phyloP scores from a whole-genome alignment of 1,140 invertebrate genomes.

The Habropoda laboriosa region DNA sequence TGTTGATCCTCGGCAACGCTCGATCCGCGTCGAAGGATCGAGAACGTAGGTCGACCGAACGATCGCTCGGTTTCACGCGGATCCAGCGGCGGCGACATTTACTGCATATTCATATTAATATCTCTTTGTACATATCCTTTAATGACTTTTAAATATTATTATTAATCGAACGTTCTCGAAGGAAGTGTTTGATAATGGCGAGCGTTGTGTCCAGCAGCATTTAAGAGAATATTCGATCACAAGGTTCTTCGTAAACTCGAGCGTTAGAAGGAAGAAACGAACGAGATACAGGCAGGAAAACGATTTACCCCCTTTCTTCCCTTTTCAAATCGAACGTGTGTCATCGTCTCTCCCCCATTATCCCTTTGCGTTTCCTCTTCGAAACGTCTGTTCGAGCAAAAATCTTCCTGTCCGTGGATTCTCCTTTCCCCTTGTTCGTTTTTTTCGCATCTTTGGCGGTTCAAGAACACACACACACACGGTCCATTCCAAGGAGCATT shows the following conservation, averaged over 20 bases:
- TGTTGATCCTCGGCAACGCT: constrained; percentile 47
- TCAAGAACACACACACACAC: not conserved
- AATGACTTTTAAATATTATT: constrained; percentile 70
- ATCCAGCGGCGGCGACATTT: constrained; percentile 58
- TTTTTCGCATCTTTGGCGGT: not conserved
- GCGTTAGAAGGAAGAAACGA: constrained; percentile 35
- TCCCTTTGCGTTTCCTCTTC: constrained; percentile 9
- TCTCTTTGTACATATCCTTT: constrained; percentile 79
- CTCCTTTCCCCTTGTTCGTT: not conserved
- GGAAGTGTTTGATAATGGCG: constrained; percentile 46
- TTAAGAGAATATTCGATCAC: constrained; percentile 9
- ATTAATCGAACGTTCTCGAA: constrained; percentile 66
- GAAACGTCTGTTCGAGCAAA: not conserved
- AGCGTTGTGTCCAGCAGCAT: constrained; percentile 53
- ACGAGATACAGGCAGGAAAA: not conserved
- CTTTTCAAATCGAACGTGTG: not conserved
- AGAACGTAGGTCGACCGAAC: not conserved
- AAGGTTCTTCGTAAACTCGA: constrained; percentile 45
- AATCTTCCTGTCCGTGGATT: not conserved
- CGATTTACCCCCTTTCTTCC: constrained; percentile 11
- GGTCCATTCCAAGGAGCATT: constrained; percentile 34
- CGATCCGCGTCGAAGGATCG: not conserved
- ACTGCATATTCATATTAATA: constrained; percentile 62
- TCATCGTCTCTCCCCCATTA: not conserved
- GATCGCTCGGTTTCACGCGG: constrained; percentile 10